Conservation (phyloP, 2,797 vertebrate species). For the Paramormyrops hopkinsi region DNA sequence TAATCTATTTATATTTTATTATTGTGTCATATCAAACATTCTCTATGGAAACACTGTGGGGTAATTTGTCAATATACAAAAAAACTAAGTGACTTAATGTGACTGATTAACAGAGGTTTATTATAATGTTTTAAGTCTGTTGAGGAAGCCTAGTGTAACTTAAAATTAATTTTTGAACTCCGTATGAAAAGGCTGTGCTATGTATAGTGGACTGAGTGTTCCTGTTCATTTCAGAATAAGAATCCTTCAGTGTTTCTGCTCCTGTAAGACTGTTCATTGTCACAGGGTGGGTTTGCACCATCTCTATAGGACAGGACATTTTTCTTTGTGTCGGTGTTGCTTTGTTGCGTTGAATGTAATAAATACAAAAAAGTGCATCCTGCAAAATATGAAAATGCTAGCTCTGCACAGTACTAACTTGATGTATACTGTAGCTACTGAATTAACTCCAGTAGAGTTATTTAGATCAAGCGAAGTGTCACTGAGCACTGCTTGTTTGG, state of each 20-base stretch:
- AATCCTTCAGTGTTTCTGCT: background rate
- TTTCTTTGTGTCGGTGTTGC: background rate
- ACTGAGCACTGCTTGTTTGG: background rate
- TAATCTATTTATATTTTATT: slow-evolving; percentile 7
- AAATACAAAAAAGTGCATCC: background rate
- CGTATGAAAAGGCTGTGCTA: background rate
- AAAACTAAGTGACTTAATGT: background rate
- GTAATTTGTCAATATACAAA: slow-evolving; percentile 4
- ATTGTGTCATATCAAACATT: background rate
- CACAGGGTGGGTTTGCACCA: background rate
- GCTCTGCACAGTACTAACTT: background rate
- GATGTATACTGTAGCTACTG: background rate
- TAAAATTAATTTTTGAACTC: background rate
- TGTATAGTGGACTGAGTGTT: background rate
- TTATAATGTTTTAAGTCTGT: background rate
- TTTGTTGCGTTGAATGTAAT: background rate
- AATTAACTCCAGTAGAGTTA: background rate
- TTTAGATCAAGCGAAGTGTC: background rate
- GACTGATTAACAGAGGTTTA: background rate
- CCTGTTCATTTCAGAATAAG: background rate
- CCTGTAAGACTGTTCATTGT: background rate
- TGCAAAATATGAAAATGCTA: background rate
- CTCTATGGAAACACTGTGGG: background rate
- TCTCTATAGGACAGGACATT: background rate
- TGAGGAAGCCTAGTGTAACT: too few species aligned